A percentile compares a stretch with the other conserved stretches of the same genome.
phyloP scores from a whole-genome alignment of 2,888 invertebrate species.

The Hydroisotoma schaefferi region DNA sequence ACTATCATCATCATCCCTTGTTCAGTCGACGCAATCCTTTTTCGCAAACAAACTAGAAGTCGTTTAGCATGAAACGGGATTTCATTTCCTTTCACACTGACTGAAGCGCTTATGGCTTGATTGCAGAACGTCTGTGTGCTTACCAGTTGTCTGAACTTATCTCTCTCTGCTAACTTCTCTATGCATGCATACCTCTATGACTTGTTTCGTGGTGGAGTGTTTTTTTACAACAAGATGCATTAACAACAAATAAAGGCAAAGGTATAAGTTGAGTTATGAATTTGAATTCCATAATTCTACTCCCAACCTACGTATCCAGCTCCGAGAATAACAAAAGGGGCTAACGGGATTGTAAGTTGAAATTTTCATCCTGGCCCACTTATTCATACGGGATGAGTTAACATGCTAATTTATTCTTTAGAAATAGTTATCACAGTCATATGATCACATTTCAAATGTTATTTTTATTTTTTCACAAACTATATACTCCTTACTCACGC shows the following conservation, averaged over 20 bases:
- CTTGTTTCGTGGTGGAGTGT: neutral
- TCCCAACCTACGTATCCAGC: neutral
- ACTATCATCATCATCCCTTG: neutral
- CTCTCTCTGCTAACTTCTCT: no score
- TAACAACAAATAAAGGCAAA: no score
- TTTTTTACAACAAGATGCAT: no score
- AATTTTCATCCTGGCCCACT: slow-evolving; percentile 4
- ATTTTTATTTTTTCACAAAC: no score
- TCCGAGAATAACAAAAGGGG: neutral
- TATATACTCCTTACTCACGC: no score
- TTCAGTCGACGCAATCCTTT: neutral
- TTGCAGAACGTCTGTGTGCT: no score
- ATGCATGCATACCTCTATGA: no score
- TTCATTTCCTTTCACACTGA: slow-evolving; percentile 45
- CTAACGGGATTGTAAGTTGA: neutral
- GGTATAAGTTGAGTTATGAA: no score
- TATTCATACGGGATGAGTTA: neutral
- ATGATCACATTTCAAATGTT: neutral
- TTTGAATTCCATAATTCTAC: slow-evolving; percentile 6
- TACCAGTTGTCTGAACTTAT: no score
- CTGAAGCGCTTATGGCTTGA: no score
- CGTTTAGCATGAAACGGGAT: slow-evolving; percentile 39
- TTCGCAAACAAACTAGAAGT: slow-evolving; percentile 7
- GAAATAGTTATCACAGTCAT: neutral
- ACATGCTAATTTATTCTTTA: slow-evolving; percentile 7